Conservation (phyloP, 2,797 vertebrate species). For the Pseudochirops cupreus region DNA sequence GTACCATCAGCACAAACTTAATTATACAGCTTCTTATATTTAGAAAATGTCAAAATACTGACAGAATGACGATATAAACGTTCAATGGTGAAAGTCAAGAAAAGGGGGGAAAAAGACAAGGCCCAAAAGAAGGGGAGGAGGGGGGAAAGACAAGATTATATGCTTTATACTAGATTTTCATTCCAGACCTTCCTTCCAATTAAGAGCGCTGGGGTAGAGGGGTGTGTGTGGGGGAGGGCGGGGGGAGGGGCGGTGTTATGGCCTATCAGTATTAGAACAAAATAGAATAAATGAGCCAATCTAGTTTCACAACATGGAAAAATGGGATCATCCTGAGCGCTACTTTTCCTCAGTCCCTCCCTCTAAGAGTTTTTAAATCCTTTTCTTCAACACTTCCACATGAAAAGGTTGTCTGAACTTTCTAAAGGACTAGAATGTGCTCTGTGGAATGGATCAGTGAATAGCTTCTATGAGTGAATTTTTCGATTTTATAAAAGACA, state of each 20-base stretch:
- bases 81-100: neutral
- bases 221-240: too few species aligned
- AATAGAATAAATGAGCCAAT: constrained; percentile 16
- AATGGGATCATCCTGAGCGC: neutral
- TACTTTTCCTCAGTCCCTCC: neutral
- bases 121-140: constrained; percentile 15
- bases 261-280: constrained; percentile 1
- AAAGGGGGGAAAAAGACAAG: constrained; percentile 49
- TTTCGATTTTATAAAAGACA: constrained; percentile 43
- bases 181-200: constrained; percentile 21
- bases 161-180: constrained; percentile 25
- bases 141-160: neutral
- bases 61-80: neutral
- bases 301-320: constrained; percentile 20
- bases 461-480: constrained; percentile 29
- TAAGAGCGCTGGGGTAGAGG: neutral
- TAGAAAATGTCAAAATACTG: constrained; percentile 31
- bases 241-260: neutral
- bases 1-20: neutral
- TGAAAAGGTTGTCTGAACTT: constrained; percentile 29
- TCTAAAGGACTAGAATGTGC: constrained; percentile 6
- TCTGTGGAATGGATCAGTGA: constrained; percentile 30
- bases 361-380: constrained; percentile 31
- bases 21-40: constrained; percentile 20
- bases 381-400: constrained; percentile 37